Evolutionary conservation across 1,140 invertebrate genomes (phyloP).

Genomic region (Euura saliciscinereae): DNA sequence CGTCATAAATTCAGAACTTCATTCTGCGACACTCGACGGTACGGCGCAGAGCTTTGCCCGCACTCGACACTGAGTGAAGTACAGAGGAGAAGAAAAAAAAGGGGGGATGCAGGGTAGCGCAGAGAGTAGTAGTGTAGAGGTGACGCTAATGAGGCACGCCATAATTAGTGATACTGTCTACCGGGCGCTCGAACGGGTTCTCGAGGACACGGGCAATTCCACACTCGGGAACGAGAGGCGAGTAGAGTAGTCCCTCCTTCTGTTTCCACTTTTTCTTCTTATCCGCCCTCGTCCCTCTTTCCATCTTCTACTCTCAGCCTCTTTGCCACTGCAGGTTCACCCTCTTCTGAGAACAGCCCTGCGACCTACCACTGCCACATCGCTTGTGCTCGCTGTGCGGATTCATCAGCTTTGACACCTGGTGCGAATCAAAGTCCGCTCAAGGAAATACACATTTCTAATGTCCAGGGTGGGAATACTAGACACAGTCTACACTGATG

Average conservation of each 20-base stretch:
- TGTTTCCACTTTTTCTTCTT: background rate
- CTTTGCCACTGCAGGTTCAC: background rate
- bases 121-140: background rate
- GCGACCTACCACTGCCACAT: background rate
- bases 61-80: background rate
- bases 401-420: no score
- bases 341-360: background rate
- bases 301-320: background rate
- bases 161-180: conserved; percentile 61
- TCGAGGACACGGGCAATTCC: conserved; percentile 23
- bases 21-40: background rate
- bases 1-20: background rate
- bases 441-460: no score
- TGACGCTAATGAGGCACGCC: conserved; percentile 58
- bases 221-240: background rate
- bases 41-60: background rate
- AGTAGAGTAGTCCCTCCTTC: background rate
- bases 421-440: no score
- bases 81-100: conserved; percentile 1
- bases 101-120: background rate
- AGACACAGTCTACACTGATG: no score
- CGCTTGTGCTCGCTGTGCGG: background rate
- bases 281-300: background rate
- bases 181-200: conserved; percentile 19
- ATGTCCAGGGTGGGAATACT: no score